Percentiles rank a stretch among this genome's conserved stretches.
phyloP scores from a whole-genome alignment of 92 coral and sea anemone species.

The Isaurus tuberculatus region DNA sequence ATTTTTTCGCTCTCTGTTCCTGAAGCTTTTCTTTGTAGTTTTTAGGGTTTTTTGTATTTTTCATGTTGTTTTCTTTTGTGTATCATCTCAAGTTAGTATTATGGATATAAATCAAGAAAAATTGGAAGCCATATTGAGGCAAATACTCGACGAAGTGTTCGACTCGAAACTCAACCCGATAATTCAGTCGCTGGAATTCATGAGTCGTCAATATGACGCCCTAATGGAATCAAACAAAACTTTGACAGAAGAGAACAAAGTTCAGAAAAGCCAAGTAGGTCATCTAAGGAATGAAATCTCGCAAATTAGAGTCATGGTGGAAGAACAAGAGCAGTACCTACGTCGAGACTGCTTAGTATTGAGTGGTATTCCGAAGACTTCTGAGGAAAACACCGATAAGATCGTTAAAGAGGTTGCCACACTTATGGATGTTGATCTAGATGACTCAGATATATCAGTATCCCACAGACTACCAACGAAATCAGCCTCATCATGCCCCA shows the following conservation, averaged over 20 bases:
- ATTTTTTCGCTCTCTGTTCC: too few species aligned
- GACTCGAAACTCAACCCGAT: conserved; percentile 30
- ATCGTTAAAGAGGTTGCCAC: conserved; percentile 26
- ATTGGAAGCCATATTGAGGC: conserved; percentile 8
- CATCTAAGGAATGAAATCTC: conserved; percentile 24
- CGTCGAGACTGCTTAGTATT: conserved; percentile 18
- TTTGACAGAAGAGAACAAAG: conserved; percentile 27
- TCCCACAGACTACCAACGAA: conserved; percentile 27
- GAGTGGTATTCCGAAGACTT: conserved; percentile 18
- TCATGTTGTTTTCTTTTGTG: not conserved
- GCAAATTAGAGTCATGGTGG: conserved; percentile 25
- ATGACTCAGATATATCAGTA: conserved; percentile 16
- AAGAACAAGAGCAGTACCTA: conserved; percentile 23
- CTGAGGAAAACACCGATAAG: conserved; percentile 21
- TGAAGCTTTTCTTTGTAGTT: too few species aligned
- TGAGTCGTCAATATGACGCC: conserved; percentile 10
- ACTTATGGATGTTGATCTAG: conserved; percentile 24
- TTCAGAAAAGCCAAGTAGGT: conserved; percentile 13
- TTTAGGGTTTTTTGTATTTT: not conserved
- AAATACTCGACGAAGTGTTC: conserved; percentile 6
- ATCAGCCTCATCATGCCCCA: conserved; percentile 29
- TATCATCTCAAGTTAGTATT: not conserved
- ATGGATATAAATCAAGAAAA: not conserved
- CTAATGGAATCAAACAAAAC: conserved; percentile 18
- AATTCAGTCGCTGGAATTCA: conserved; percentile 13